phyloP scores from a whole-genome alignment of 2,888 invertebrate species.

The Machimus atricapillus region DNA sequence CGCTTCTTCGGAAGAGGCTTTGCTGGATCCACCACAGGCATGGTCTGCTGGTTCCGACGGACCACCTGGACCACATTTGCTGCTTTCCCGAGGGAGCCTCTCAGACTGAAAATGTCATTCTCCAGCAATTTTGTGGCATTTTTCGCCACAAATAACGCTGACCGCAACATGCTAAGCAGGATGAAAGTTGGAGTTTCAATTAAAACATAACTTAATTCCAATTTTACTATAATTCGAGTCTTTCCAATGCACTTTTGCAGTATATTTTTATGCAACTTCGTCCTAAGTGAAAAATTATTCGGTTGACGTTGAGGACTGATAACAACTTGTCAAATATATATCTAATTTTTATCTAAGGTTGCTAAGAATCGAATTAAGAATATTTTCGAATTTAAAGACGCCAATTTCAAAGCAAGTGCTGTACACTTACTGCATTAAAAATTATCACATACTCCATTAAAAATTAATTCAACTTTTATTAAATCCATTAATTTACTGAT shows the following conservation, averaged over 20 bases:
- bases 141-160: constrained; percentile 53
- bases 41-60: constrained; percentile 57
- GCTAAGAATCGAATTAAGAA: too few species aligned
- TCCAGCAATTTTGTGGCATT: constrained; percentile 51
- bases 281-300: too few species aligned
- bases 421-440: too few species aligned
- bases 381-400: too few species aligned
- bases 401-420: too few species aligned
- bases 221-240: not conserved
- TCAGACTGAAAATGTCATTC: constrained; percentile 46
- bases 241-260: not conserved
- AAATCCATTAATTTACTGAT: too few species aligned
- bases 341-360: too few species aligned
- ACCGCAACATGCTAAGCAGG: constrained; percentile 54
- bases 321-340: too few species aligned
- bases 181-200: not conserved
- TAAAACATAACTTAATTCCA: not conserved
- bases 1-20: constrained; percentile 66
- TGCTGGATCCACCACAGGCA: constrained; percentile 56
- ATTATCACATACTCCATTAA: too few species aligned
- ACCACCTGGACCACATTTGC: not conserved
- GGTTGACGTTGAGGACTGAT: too few species aligned
- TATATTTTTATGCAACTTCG: not conserved
- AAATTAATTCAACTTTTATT: too few species aligned
- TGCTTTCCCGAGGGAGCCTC: constrained; percentile 38